These are phyloP conservation scores for Drosophila teissieri DNA, from an alignment of 1,140 invertebrate species.

Conservation along the genomic window DNA sequence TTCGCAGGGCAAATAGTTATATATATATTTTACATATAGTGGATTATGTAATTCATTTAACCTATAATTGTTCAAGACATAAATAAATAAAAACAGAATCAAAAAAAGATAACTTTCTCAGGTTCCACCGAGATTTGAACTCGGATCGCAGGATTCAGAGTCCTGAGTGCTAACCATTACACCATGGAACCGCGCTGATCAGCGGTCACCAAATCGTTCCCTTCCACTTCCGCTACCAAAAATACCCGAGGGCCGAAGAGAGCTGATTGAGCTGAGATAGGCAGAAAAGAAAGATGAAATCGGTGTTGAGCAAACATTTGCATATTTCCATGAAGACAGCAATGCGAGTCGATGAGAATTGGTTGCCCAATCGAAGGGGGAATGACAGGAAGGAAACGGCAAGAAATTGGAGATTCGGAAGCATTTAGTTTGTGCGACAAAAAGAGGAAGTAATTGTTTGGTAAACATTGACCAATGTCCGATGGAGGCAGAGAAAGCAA, in stretches of 20 bases:
- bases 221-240: slow-evolving; percentile 18
- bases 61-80: background rate
- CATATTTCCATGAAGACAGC: slow-evolving; percentile 31
- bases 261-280: slow-evolving; percentile 16
- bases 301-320: slow-evolving; percentile 37
- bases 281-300: slow-evolving; percentile 20
- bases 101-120: slow-evolving; percentile 47
- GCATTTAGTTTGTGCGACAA: slow-evolving; percentile 72
- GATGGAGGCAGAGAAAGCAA: slow-evolving; percentile 41
- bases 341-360: slow-evolving; percentile 31
- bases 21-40: background rate
- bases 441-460: slow-evolving; percentile 75
- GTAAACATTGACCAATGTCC: slow-evolving; percentile 74
- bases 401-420: slow-evolving; percentile 42
- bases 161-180: slow-evolving; percentile 96
- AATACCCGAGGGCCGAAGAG: slow-evolving; percentile 10
- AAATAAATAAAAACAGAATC: background rate
- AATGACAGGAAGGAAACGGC: slow-evolving; percentile 8
- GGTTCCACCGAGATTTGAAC: slow-evolving; percentile 94
- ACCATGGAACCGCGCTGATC: slow-evolving; percentile 89
- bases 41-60: background rate
- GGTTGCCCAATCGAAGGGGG: slow-evolving; percentile 21
- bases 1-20: no score
- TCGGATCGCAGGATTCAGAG: slow-evolving; percentile 96
- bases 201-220: background rate